phyloP scores from a whole-genome alignment of 2,797 vertebrate genomes.

The Heliangelus exortis region DNA sequence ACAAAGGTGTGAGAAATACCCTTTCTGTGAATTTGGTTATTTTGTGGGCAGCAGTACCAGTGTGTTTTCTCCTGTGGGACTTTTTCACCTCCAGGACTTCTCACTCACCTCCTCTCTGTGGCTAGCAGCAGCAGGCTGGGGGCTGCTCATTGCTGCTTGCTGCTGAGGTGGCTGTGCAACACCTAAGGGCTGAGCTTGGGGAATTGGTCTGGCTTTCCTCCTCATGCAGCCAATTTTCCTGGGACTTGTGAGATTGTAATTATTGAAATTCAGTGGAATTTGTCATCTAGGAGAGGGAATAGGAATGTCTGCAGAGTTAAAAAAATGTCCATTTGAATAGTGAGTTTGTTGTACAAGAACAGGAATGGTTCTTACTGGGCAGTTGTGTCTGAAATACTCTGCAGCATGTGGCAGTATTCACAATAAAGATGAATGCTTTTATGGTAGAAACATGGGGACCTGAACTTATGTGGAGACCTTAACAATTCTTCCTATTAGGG shows the following conservation, averaged over 20 bases:
- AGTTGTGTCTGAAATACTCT: background rate
- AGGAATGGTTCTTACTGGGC: background rate
- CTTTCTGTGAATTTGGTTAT: background rate
- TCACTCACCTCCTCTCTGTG: background rate
- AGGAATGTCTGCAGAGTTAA: background rate
- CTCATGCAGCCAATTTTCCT: background rate
- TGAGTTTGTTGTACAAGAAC: background rate
- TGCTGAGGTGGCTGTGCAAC: accelerated
- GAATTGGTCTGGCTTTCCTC: background rate
- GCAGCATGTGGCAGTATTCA: background rate
- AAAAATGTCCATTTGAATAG: background rate
- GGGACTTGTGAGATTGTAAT: background rate
- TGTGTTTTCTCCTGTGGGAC: background rate
- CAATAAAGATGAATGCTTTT: background rate
- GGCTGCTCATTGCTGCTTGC: background rate
- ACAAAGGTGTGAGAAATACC: background rate
- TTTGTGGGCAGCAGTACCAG: background rate
- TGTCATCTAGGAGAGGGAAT: background rate
- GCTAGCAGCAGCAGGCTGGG: background rate
- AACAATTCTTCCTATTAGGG: background rate
- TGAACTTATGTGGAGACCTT: background rate
- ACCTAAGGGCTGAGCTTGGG: accelerated
- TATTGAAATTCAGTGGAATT: background rate
- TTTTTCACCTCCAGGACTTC: background rate
- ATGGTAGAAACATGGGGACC: background rate